Percentiles rank a stretch among this genome's conserved stretches.
These are phyloP conservation scores for Sipha maydis DNA, from an alignment of 2,888 invertebrate genomes.

Conservation along the genomic window DNA sequence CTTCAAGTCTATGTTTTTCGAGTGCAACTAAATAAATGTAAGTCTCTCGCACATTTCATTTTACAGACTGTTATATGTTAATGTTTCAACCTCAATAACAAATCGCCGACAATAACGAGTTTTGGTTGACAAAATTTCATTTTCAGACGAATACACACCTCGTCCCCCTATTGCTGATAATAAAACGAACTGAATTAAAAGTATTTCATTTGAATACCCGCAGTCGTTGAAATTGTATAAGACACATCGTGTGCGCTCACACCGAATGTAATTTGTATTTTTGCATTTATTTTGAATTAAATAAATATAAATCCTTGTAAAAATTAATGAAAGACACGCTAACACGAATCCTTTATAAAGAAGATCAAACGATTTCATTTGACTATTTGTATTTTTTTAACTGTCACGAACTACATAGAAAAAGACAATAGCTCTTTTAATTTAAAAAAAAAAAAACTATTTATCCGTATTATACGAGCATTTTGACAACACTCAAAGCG, in stretches of 20 bases:
- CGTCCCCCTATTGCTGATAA: background rate
- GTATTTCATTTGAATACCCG: background rate
- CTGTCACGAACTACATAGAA: no score
- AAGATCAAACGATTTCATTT: no score
- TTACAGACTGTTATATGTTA: constrained; percentile 39
- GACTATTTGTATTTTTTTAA: no score
- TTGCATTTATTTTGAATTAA: no score
- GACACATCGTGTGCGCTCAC: background rate
- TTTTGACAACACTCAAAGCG: no score
- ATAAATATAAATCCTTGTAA: no score
- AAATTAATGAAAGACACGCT: no score
- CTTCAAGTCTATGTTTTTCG: constrained; percentile 23
- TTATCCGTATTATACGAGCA: no score
- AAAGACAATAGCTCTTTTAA: no score
- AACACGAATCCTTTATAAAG: no score
- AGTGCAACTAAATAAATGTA: constrained; percentile 3
- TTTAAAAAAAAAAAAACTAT: no score
- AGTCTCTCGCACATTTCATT: constrained; percentile 12
- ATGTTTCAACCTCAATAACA: constrained; percentile 46
- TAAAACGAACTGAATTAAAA: background rate
- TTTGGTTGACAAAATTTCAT: constrained; percentile 16
- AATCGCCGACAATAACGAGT: constrained; percentile 42
- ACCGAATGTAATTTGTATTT: background rate
- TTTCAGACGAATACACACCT: background rate
- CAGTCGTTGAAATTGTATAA: background rate